These are phyloP conservation scores for Pelmatolapia mariae DNA, from an alignment of 2,113 vertebrate genomes.

Conservation along the genomic window DNA sequence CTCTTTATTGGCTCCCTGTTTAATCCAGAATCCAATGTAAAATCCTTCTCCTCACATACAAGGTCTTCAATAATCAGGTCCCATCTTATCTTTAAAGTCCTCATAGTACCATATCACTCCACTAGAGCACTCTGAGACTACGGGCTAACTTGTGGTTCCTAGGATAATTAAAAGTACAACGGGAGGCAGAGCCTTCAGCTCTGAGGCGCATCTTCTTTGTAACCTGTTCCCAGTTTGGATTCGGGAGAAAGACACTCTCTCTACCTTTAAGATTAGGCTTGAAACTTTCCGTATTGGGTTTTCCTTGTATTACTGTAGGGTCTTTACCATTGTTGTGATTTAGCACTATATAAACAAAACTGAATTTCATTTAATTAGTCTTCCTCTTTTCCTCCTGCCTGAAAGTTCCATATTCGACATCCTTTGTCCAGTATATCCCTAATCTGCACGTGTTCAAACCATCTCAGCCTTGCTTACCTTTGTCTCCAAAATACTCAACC, in stretches of 20 bases:
- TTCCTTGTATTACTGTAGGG: not conserved
- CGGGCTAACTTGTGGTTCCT: not conserved
- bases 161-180: not conserved
- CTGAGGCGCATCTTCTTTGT: accelerated
- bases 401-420: accelerated
- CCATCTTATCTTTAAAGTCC: not conserved
- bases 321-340: not conserved
- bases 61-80: not conserved
- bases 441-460: not conserved
- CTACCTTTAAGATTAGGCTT: not conserved
- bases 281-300: accelerated
- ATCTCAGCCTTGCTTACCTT: not conserved
- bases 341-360: not conserved
- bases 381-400: not conserved
- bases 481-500: not conserved
- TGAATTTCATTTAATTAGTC: not conserved
- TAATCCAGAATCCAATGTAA: not conserved
- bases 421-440: not conserved
- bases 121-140: not conserved
- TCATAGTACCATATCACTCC: not conserved
- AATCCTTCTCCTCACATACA: not conserved
- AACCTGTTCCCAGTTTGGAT: not conserved
- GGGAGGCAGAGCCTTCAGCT: not conserved
- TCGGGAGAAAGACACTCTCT: not conserved
- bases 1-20: not conserved